Evolutionary conservation across 1,140 invertebrate species (phyloP).

Genomic region (Choristoneura fumiferana): DNA sequence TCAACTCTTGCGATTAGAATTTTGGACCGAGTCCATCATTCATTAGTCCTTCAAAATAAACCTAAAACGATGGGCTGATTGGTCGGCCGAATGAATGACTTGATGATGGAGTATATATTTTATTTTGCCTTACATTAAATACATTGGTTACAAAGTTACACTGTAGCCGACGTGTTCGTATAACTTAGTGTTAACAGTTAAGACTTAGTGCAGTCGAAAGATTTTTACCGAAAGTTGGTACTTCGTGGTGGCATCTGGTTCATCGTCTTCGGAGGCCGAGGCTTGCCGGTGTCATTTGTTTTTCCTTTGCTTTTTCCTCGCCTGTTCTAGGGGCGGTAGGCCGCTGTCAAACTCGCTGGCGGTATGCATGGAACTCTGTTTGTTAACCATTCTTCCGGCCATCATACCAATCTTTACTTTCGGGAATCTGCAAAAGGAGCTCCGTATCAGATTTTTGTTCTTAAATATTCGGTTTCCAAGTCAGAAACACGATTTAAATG

Average conservation of each 20-base stretch:
- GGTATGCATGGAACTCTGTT: slow-evolving; percentile 73
- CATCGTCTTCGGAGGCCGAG: background rate
- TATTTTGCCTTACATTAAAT: slow-evolving; percentile 7
- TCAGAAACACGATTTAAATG: too few relatives aligned
- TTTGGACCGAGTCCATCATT: slow-evolving; percentile 60
- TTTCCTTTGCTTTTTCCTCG: slow-evolving; percentile 54
- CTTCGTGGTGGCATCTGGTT: background rate
- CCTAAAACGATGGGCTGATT: slow-evolving; percentile 27
- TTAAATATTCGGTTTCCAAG: too few relatives aligned
- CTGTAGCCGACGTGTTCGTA: background rate
- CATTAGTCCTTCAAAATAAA: slow-evolving; percentile 36
- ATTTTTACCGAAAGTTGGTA: slow-evolving; percentile 14
- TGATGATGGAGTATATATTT: slow-evolving; percentile 15
- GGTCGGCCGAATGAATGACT: slow-evolving; percentile 28
- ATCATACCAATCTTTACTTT: slow-evolving; percentile 58
- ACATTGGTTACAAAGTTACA: slow-evolving; percentile 1
- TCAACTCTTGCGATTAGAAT: slow-evolving; percentile 59
- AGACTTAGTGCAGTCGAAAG: slow-evolving; percentile 2
- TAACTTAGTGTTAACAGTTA: background rate
- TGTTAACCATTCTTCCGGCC: slow-evolving; percentile 51
- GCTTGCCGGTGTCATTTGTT: slow-evolving; percentile 9
- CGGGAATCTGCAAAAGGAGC: slow-evolving; percentile 48
- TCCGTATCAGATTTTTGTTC: too few relatives aligned
- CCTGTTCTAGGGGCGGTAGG: slow-evolving; percentile 56
- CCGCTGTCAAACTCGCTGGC: slow-evolving; percentile 76